A percentile compares a stretch with the other conserved stretches of the same genome.
Evolutionary conservation across 2,888 invertebrate species (phyloP).

Genomic region (Entomobrya multifasciata): DNA sequence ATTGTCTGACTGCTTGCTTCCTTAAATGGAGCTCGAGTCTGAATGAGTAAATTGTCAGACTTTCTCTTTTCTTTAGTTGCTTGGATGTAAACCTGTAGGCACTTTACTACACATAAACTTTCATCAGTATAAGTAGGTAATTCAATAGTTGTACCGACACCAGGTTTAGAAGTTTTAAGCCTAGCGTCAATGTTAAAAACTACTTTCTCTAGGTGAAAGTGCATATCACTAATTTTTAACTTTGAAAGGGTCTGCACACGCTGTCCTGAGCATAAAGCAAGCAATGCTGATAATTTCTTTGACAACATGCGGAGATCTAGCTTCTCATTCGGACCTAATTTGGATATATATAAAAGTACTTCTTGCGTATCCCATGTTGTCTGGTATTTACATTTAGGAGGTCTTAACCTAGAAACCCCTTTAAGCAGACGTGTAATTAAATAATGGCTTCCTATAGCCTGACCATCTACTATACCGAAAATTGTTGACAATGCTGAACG

Average conservation of each 20-base stretch:
- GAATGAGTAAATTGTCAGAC: not conserved
- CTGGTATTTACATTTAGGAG: too few relatives aligned
- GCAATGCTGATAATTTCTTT: too few relatives aligned
- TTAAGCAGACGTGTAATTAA: too few relatives aligned
- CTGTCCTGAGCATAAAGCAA: not conserved
- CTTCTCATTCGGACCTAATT: too few relatives aligned
- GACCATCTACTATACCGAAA: too few relatives aligned
- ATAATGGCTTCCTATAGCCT: too few relatives aligned
- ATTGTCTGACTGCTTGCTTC: not conserved
- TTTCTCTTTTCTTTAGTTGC: not conserved
- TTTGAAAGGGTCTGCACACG: not conserved
- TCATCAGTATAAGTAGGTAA: not conserved
- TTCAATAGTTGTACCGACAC: not conserved
- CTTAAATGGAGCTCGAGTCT: not conserved
- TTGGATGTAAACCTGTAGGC: not conserved
- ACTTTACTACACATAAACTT: not conserved
- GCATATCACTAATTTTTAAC: not conserved
- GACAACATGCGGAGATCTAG: too few relatives aligned
- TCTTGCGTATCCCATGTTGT: constrained; percentile 92
- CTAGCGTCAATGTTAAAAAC: not conserved
- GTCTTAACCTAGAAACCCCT: too few relatives aligned
- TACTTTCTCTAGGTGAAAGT: not conserved
- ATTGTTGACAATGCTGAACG: not conserved
- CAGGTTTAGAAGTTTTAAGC: constrained; percentile 3
- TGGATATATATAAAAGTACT: too few relatives aligned